Conservation (phyloP, 2,797 vertebrate species). For the Synanceia verrucosa region DNA sequence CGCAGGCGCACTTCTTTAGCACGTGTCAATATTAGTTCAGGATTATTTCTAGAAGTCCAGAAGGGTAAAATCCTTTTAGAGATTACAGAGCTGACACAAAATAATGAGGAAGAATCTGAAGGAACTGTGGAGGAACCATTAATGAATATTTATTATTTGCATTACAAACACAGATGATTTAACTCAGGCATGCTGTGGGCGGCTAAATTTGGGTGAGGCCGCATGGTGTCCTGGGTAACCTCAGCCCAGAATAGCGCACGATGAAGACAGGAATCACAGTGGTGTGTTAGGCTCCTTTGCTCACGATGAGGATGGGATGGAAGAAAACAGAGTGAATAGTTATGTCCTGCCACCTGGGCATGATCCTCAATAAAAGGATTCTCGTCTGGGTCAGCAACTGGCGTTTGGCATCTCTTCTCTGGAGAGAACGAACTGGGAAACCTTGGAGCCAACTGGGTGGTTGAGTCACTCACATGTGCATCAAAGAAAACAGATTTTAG, state of each 20-base stretch:
- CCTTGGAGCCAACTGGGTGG: constrained; percentile 49
- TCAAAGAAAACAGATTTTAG: constrained; percentile 28
- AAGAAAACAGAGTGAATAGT: constrained; percentile 48
- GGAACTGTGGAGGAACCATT: constrained; percentile 73
- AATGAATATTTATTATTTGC: constrained; percentile 84
- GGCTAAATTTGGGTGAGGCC: constrained; percentile 75
- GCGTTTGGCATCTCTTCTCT: constrained; percentile 40
- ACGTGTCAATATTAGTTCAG: constrained; percentile 80
- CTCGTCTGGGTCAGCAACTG: constrained; percentile 33
- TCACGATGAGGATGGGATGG: constrained; percentile 61
- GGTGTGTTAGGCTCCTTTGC: constrained; percentile 57
- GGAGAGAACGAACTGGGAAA: constrained; percentile 30
- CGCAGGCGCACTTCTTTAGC: constrained; percentile 81
- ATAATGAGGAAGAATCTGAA: constrained; percentile 75
- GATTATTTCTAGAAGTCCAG: constrained; percentile 81
- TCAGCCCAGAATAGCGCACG: constrained; percentile 72
- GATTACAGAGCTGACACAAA: constrained; percentile 76
- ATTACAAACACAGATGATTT: constrained; percentile 77
- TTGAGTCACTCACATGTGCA: constrained; percentile 41
- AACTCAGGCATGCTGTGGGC: constrained; percentile 72
- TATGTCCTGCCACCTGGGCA: constrained; percentile 44
- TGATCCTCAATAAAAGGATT: constrained; percentile 48
- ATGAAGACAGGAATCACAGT: constrained; percentile 72
- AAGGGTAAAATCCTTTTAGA: constrained; percentile 71
- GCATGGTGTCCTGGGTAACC: constrained; percentile 76